Base-by-base conservation (phyloP, 1,140 invertebrate species). In the Drosophila insularis region DNA sequence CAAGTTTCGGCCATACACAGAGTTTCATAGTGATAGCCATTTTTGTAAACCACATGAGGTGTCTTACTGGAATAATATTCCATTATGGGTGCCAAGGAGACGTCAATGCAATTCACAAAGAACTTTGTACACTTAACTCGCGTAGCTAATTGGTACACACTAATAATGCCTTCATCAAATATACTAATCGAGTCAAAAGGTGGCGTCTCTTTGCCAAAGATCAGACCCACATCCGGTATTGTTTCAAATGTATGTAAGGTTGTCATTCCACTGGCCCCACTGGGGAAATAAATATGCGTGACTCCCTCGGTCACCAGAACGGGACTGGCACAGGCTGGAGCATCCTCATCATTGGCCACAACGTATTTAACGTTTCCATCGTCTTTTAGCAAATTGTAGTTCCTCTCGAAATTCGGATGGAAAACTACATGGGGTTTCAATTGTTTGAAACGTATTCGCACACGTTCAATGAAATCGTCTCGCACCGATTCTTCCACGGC, bases 61-160 rank as follows among this genome's bases (percentile, higher is more conserved):
- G 11, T 35, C 11, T 77, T 39, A 1, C 43, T 14, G 40, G 35
- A 32, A 23, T 61, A 87, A 35, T 54, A 59, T 0, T 66, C 63
- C 46, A 82, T 46, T 10, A 87, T 87, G 40, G 85, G 75, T 55
- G 71, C 11, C 14, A 79, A 27, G 10, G 76, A 82, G 19, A 71
- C 67, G 7, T 80, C 84, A 19, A 64, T 43, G 50, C 82, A 87
- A 39, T 87, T 87, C 3, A 87, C 79, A 60, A n/a, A 87, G 50
- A 77, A 82, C 55, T 80, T 70, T 3, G 13, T 23, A n/a, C 69
- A 74, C 19, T 14, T 53, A 19, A 85, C 46, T 0, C 37, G 27
- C 4, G 37, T 0, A 0, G 77, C 81, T 50, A 85, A 14, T 0
- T 0, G 5, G 46, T 85, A 87, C 39, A 82, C 63, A 19, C 31